Conservation (phyloP, 1,140 invertebrate species). For the Diplogasteroides magnus region DNA sequence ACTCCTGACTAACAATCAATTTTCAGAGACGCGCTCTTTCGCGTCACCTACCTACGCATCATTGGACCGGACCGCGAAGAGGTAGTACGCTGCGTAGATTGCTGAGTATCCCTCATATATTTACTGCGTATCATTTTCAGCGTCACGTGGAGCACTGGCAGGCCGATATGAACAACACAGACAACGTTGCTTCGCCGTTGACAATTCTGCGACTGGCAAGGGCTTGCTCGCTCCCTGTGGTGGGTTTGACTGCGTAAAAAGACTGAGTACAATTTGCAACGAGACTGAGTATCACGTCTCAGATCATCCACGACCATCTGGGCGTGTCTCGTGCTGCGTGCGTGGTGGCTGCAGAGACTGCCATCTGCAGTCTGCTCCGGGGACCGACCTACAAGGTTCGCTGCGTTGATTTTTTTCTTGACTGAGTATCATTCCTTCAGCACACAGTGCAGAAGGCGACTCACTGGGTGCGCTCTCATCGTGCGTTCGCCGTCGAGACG, state of each 20-base stretch:
- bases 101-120: neutral
- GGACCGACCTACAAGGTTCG: conserved; percentile 47
- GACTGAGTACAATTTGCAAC: neutral
- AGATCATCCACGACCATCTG: conserved; percentile 40
- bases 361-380: conserved; percentile 41
- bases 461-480: conserved; percentile 45
- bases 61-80: conserved; percentile 36
- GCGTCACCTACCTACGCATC: conserved; percentile 38
- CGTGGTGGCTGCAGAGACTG: conserved; percentile 44
- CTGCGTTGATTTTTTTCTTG: conserved; percentile 2
- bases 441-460: conserved; percentile 45
- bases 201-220: conserved; percentile 41
- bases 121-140: conserved; percentile 18
- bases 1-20: no score
- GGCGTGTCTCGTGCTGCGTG: conserved; percentile 48
- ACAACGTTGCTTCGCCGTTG: conserved; percentile 42
- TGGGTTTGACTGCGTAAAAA: conserved; percentile 6
- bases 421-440: conserved; percentile 30
- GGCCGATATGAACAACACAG: conserved; percentile 50
- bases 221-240: conserved; percentile 34
- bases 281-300: neutral
- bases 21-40: conserved; percentile 42
- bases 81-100: conserved; percentile 18
- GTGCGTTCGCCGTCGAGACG: conserved; percentile 48
- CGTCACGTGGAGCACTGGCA: conserved; percentile 50